Conservation (phyloP, 2,888 invertebrate species). For the Scaptomyza caliginosa region DNA sequence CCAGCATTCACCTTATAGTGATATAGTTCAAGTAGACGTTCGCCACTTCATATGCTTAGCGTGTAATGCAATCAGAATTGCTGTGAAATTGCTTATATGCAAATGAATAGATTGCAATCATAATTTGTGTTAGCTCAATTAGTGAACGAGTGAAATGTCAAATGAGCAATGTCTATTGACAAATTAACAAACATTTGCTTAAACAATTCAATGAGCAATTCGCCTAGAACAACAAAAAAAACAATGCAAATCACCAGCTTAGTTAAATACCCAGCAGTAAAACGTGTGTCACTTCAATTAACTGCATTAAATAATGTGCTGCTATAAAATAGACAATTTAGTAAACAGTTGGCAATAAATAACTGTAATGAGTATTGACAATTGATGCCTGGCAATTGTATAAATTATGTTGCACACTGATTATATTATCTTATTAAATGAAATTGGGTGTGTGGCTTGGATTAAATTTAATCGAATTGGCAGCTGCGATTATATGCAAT, state of each 20-base stretch:
- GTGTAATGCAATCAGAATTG: slow-evolving; percentile 8
- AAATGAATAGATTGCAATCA: slow-evolving; percentile 22
- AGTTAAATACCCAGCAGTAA: slow-evolving; percentile 11
- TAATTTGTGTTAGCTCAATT: slow-evolving; percentile 33
- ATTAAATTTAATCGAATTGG: slow-evolving; percentile 17
- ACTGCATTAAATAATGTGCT: not conserved
- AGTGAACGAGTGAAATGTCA: slow-evolving; percentile 12
- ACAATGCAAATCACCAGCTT: too few relatives aligned
- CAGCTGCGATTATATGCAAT: not conserved
- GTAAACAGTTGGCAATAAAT: not conserved
- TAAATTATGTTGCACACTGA: slow-evolving; percentile 23
- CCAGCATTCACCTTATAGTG: too few relatives aligned
- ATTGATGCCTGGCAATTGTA: slow-evolving; percentile 20
- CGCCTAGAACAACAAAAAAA: too few relatives aligned
- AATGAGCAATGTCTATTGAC: slow-evolving; percentile 28
- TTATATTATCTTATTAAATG: slow-evolving; percentile 43
- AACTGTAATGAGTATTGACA: slow-evolving; percentile 4
- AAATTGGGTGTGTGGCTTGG: slow-evolving; percentile 1
- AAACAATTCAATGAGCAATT: slow-evolving; percentile 29
- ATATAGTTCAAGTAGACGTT: too few relatives aligned
- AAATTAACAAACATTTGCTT: slow-evolving; percentile 47
- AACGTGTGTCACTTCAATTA: not conserved
- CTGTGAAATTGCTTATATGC: slow-evolving; percentile 13
- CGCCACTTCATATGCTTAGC: too few relatives aligned
- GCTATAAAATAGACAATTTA: not conserved